Evolutionary conservation across 2,888 invertebrate genomes (phyloP), one percentile per base, ranked within the genome.

Genomic region (Scaptomyza flava): DNA sequence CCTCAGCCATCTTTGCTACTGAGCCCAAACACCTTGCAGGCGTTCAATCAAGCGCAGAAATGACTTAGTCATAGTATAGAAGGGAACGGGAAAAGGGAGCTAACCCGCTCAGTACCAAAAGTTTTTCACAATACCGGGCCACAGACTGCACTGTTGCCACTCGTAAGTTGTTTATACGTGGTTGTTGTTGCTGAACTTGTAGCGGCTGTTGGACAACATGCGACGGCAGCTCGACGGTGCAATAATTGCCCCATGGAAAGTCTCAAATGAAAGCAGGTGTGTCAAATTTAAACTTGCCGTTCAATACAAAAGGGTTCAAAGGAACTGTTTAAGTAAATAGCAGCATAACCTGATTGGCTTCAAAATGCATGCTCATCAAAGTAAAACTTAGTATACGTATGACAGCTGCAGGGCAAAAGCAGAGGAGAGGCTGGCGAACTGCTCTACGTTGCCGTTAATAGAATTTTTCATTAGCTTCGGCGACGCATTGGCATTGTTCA

Each of bases 391-490:
- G 20, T 20, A 50, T 33, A 60, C 47, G 59, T 62, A 72, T 72
- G 75, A 71, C 71, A 71, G 75, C 75, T 68, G 58, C 61, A 59
- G 75, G 71, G 58, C 33, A 42, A 5, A 20, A 12, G 36, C 11
- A 9, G 17, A 12, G 46, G 30, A 43, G 43, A 51, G 59, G 56
- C 42, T 46, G 52, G 31, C 14, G 14, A 14, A 30, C 70, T 17
- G 17, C 17, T 17, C 17, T 17, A 17, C 17, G 17, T 17, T 17
- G 17, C 17, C 17, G 17, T 17, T 17, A 17, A 17, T 83, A 85
- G 82, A 83, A 83, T 83, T 82, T 83, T 85, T 85, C 76, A 83
- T 83, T 72, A 83, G 82, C 77, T 68, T 45, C 50, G 69, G 64
- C 65, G 79, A 73, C 75, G 73, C 77, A 69, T 79, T 65, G 71